A percentile compares a stretch with the other conserved stretches of the same genome.
These are phyloP conservation scores for Phenganax subtilis DNA, from an alignment of 92 coral and sea anemone genomes.

Conservation along the genomic window DNA sequence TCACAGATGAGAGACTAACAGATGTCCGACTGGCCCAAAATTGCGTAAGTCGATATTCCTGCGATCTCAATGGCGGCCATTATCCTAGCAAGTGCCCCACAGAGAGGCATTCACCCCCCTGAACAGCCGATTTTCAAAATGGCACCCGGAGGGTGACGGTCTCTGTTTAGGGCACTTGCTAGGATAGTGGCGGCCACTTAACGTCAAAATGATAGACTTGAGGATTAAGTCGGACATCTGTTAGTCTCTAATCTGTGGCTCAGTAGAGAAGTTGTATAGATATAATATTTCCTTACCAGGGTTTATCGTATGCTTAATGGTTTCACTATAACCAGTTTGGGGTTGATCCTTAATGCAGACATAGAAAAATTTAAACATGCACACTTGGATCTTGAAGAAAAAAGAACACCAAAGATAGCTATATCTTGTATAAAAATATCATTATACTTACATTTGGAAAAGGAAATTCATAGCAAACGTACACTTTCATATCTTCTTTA, in stretches of 20 bases:
- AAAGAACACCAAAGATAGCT: background rate
- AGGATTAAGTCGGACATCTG: background rate
- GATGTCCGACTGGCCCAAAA: too few relatives aligned
- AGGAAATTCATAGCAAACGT: slow-evolving; percentile 85
- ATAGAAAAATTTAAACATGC: background rate
- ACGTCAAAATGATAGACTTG: too few relatives aligned
- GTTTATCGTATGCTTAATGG: slow-evolving; percentile 77
- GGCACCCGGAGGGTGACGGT: too few relatives aligned
- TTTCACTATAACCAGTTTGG: slow-evolving; percentile 74
- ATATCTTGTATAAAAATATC: background rate
- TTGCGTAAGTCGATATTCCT: too few relatives aligned
- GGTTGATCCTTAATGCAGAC: slow-evolving; percentile 67
- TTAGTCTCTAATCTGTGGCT: background rate
- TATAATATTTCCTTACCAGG: slow-evolving; percentile 59
- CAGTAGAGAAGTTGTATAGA: too few relatives aligned
- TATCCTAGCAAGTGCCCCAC: too few relatives aligned
- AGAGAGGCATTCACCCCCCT: too few relatives aligned
- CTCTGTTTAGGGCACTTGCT: too few relatives aligned
- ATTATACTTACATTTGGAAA: slow-evolving; percentile 80
- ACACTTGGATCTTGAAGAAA: background rate
- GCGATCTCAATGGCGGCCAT: too few relatives aligned
- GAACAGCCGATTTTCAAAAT: too few relatives aligned
- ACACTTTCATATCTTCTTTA: slow-evolving; percentile 85
- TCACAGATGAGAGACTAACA: too few relatives aligned
- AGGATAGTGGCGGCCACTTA: too few relatives aligned